Evolutionary conservation across 2,888 invertebrate species (phyloP), one percentile per base, ranked within the genome.

Genomic region (Amphipoea lucens): DNA sequence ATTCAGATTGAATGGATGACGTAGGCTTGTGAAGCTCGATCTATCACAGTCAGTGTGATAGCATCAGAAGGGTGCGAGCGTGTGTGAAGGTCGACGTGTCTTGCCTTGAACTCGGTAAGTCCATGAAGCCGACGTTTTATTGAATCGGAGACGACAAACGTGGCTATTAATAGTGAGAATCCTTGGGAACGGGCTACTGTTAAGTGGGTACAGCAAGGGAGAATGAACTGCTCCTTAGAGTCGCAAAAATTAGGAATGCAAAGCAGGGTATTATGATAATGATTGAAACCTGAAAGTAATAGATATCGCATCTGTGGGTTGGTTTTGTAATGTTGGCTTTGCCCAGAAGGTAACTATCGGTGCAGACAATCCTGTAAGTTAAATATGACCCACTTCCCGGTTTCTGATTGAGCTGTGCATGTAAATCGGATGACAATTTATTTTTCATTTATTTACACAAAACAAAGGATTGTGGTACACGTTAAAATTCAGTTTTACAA

Each of bases 41-140:
- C 88, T 75, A 85, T 85, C 85, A 77, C 85, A 87, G 88, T 87
- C 85, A 85, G 67, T 36, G 74, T 75, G 88, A 85, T 85, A 87
- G 80, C 81, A 85, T 87, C 88, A n/a, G 74, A 29, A 67, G 75
- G 84, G 72, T 42, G 76, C 74, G 78, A 57, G 76, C 62, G 74
- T 74, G 78, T 67, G 88, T 76, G 79, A 76, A 88, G 78, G 83
- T 72, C 74, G 73, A 70, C 76, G 51, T 80, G 60, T 76, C 20
- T 66, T 48, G 60, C 72, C 69, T 78, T 75, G 60, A 81, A 73
- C 51, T 67, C 11, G 23, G 42, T 29, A 42, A 77, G 77, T 76
- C 23, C 74, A n/a, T 69, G 57, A 69, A 65, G 67, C 12, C 23
- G 42, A 51, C n/a, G 36, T 74, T 72, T 70, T 42, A 68, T 83